Percentiles rank a stretch among this genome's conserved stretches.
These are phyloP conservation scores for Torymus texanus DNA, from an alignment of 2,888 invertebrate genomes.

Conservation along the genomic window DNA sequence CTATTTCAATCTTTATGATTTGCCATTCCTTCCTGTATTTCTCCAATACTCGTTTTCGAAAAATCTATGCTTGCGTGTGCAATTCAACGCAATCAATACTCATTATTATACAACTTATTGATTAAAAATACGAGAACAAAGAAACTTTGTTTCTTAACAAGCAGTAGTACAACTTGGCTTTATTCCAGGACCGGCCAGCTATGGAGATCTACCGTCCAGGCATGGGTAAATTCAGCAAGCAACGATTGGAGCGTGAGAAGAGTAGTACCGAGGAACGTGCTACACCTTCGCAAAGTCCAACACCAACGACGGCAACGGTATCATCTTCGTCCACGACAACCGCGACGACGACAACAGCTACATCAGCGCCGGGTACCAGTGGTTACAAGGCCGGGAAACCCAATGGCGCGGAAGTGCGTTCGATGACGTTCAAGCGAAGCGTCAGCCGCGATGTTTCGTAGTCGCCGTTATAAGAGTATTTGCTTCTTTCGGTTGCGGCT, in stretches of 20 bases:
- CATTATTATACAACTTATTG: too few relatives aligned
- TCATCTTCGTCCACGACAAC: too few relatives aligned
- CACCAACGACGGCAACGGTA: conserved; percentile 60
- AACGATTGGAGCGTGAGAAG: conserved; percentile 75
- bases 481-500: too few relatives aligned
- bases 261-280: conserved; percentile 71
- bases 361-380: too few relatives aligned
- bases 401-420: conserved; percentile 69
- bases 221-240: conserved; percentile 87
- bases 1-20: too few relatives aligned
- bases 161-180: conserved; percentile 25
- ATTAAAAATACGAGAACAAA: too few relatives aligned
- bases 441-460: conserved; percentile 66
- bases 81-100: too few relatives aligned
- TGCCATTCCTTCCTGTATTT: too few relatives aligned
- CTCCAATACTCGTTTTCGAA: too few relatives aligned
- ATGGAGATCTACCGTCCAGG: conserved; percentile 94
- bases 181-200: conserved; percentile 87
- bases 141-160: too few relatives aligned
- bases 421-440: conserved; percentile 73
- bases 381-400: conserved; percentile 62
- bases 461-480: background rate
- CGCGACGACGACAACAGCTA: too few relatives aligned
- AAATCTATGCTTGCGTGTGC: too few relatives aligned
- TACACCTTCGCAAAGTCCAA: conserved; percentile 72